Evolutionary conservation across 2,888 invertebrate species (phyloP).

Genomic region (Sinopyrophorus schimmeli): DNA sequence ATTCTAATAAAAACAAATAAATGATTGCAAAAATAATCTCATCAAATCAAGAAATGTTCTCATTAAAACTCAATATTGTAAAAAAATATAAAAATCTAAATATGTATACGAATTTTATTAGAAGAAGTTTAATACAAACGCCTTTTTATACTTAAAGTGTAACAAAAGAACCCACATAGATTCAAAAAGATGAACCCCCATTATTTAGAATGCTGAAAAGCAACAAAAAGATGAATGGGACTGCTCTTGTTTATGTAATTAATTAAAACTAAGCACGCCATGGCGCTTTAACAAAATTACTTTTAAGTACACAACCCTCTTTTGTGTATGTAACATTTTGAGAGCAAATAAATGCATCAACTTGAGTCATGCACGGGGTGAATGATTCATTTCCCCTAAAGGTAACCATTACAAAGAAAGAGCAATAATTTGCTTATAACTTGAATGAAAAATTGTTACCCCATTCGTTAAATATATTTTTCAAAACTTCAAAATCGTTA

Average conservation of each 20-base stretch:
- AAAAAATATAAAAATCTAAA: too few species aligned
- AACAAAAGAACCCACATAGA: too few species aligned
- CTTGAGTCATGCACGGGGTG: constrained; percentile 14
- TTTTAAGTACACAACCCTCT: constrained; percentile 7
- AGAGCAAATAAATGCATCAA: constrained; percentile 9
- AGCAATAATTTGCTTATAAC: not conserved
- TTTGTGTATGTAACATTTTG: constrained; percentile 4
- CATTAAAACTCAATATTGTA: too few species aligned
- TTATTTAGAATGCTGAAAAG: constrained; percentile 5
- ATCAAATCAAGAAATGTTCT: too few species aligned
- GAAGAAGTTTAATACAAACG: too few species aligned
- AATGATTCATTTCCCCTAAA: constrained; percentile 14
- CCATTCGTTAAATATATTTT: too few species aligned
- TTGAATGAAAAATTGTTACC: constrained; percentile 6
- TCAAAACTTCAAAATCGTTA: too few species aligned
- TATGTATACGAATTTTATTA: too few species aligned
- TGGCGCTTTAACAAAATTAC: constrained; percentile 9
- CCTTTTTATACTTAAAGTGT: too few species aligned
- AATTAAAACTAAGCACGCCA: constrained; percentile 15
- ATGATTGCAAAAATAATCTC: too few species aligned
- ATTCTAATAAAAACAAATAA: too few species aligned
- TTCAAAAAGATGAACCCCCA: too few species aligned
- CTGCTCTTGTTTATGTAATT: constrained; percentile 23
- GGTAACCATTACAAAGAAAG: not conserved
- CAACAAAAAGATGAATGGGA: constrained; percentile 18